Base-by-base conservation (phyloP, 2,888 invertebrate genomes). In the Stenichneumon culpator region DNA sequence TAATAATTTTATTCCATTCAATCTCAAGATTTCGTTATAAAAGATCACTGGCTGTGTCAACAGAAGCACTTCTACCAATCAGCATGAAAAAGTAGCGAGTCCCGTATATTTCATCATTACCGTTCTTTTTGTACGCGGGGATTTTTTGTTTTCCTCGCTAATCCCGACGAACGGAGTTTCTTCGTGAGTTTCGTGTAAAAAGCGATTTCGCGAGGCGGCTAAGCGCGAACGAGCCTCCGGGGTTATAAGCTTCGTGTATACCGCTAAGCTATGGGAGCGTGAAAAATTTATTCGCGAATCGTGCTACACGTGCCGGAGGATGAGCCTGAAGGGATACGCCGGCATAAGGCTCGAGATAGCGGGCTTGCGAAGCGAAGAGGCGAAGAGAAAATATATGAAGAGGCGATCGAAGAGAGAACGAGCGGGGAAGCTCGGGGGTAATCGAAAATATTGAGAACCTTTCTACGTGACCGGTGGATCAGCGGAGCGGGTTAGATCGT, bases 381-480 rank as follows among this genome's bases (percentile, higher is more conserved):
- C 63, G 1, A 11, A 60, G 4, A 22, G 44, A 63, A 36, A 11
- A 22, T 3, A 19, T 22, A 22, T 9, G 44, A 19, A 52, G 22
- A 67, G 47, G 5, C 39, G 6, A 57, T 9, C 7, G 47, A 60
- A 52, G 47, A 73, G 44, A 16, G 14, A 5, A 11, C 28, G 22
- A 57, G 68, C 3, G 44, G 63, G 19, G 6, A 68, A 75, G 50
- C 47, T 16, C 14, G 32, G 52, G 22, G 68, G 22, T 75, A 78
- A 81, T 81, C 77, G 81, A 81, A 84, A 84, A 84, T 44, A 78
- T 81, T 81, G 84, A 81, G 84, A 78, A 84, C 78, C 50, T 81
- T 84, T 84, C 73, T 81, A 78, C 84, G 84, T 81, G 84, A 84
- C 68, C 77, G 77, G 83, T 68, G 65, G 60, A 73, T 80, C 57